Conservation (phyloP, 53 echinoderm and acorn worm genomes). For the Henricia sp. region DNA sequence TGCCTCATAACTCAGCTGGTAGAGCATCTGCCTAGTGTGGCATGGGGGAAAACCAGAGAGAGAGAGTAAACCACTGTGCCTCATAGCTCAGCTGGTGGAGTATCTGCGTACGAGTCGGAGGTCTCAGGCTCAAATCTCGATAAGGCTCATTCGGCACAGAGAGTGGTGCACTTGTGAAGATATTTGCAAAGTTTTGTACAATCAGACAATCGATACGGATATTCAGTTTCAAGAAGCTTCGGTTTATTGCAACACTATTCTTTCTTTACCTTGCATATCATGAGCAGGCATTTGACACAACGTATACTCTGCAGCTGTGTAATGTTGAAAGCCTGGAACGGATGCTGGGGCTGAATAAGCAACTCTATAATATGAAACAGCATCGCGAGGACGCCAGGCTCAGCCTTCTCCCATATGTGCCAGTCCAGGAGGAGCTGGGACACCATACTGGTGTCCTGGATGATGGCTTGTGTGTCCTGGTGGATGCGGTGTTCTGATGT, state of each 20-base stretch:
- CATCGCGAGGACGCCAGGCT: slow-evolving; percentile 71
- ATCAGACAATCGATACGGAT: too few relatives aligned
- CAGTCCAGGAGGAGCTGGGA: slow-evolving; percentile 82
- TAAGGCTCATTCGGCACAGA: too few relatives aligned
- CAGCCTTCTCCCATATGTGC: slow-evolving; percentile 89
- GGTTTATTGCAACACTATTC: neutral
- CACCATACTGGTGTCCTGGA: slow-evolving; percentile 81
- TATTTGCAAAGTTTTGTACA: too few relatives aligned
- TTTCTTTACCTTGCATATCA: slow-evolving; percentile 77
- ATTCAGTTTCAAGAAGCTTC: too few relatives aligned
- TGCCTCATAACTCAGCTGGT: too few relatives aligned
- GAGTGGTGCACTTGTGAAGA: too few relatives aligned
- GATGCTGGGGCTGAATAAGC: slow-evolving; percentile 77
- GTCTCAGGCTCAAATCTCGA: too few relatives aligned
- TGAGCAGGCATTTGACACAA: slow-evolving; percentile 75
- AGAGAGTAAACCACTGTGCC: too few relatives aligned
- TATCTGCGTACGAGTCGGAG: too few relatives aligned
- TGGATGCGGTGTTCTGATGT: slow-evolving; percentile 72
- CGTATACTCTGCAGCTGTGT: slow-evolving; percentile 81
- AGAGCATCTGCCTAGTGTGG: too few relatives aligned
- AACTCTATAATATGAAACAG: slow-evolving; percentile 75
- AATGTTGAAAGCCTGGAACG: slow-evolving; percentile 76
- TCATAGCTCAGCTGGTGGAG: too few relatives aligned
- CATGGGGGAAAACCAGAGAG: too few relatives aligned
- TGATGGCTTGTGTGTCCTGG: slow-evolving; percentile 78